Evolutionary conservation across 2,113 vertebrate genomes (phyloP).

Genomic region (Pedetes capensis): DNA sequence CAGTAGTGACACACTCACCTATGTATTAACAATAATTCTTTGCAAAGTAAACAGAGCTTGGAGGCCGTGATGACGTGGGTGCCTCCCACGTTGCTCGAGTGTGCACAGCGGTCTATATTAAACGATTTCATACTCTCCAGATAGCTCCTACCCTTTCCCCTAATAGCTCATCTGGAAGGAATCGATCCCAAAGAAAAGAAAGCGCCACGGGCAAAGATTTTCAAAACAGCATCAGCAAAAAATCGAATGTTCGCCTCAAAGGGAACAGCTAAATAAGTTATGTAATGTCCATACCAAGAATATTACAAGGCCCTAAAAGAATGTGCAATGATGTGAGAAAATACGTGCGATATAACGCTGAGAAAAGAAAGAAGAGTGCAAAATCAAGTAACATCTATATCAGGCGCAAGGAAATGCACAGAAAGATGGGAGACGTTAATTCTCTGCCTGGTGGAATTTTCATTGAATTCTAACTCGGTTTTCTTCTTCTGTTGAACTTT

Average conservation of each 20-base stretch:
- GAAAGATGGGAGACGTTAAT: not conserved
- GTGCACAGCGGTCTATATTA: too few relatives aligned
- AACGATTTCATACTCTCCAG: not conserved
- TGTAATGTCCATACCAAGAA: not conserved
- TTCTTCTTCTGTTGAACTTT: conserved; percentile 8
- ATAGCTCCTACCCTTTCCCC: not conserved
- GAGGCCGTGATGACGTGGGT: fast-evolving
- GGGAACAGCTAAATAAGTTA: conserved; percentile 1
- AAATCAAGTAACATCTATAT: not conserved
- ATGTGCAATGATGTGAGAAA: not conserved
- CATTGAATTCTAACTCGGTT: conserved; percentile 20
- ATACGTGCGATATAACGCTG: not conserved
- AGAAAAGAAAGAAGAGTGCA: conserved; percentile 1
- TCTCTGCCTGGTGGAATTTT: not conserved
- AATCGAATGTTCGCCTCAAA: not conserved
- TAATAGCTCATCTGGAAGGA: not conserved
- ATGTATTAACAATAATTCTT: not conserved
- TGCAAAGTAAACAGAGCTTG: not conserved
- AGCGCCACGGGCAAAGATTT: conserved; percentile 14
- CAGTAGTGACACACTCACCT: not conserved
- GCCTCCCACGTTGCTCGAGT: fast-evolving
- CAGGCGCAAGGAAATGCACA: not conserved
- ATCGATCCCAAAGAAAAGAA: not conserved
- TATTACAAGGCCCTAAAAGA: conserved; percentile 20
- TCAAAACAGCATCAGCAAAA: not conserved